Base-by-base conservation (phyloP, 2,113 vertebrate genomes). In the Cercopithecus mona region DNA sequence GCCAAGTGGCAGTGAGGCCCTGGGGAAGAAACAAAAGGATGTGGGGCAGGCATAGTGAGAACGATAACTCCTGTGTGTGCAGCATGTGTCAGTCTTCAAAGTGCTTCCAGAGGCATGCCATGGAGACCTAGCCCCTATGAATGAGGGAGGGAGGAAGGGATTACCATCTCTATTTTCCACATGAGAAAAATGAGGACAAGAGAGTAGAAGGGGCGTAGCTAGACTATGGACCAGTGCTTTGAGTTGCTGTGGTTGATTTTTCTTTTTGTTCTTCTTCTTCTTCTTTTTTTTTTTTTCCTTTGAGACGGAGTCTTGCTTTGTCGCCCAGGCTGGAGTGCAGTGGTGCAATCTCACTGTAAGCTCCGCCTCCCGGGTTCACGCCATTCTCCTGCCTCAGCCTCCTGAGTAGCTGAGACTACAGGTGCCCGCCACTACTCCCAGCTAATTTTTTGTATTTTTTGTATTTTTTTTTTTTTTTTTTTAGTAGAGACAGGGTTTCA, bases 161-260 rank as follows among this genome's bases (percentile, higher is more conserved):
- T 93, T 72, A 72, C 13, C 45, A 16, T 76, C 12, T 16, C 12
- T 70, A 30, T 66, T 89, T 93, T 57, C 45, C 73, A 95, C 20
- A 20, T 6, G 30, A 95, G 68, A 88, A 96, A 93, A 98, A 76
- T 20, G 59, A 91, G 45, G 35, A 83, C 8, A 75, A 80, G 45
- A 79, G 75, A 55, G 32, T 73, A 17, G 18, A 81, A 88, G 10
- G 35, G 13, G 38, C 38, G 75, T 52, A 90, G 70, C 52, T 86
- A 86, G 50, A 45, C 52, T 64, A 18, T 30, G 70, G 72, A 84
- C 73, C 18, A 88, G n/a, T 52, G 35, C 45, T 87, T 89, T 72
- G 38, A 95, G 48, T 57, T 81, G 14, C 14, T 43, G 55, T 32
- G 72, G 38, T 22, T 73, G 20, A 43, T 40, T 88, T 73, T 27